phyloP scores from a whole-genome alignment of 2,888 invertebrate species.

The Thumatha senex region DNA sequence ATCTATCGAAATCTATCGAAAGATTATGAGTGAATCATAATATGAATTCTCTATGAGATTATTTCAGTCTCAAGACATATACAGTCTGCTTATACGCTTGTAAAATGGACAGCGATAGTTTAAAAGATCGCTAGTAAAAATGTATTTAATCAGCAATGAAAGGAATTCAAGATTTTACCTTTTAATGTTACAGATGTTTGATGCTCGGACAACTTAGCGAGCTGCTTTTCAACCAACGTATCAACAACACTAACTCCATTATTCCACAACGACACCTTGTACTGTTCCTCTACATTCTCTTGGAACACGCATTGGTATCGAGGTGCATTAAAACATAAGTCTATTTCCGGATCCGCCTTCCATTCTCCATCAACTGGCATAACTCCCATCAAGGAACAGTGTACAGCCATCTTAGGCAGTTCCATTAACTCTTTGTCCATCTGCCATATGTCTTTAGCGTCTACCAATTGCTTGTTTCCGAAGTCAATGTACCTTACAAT shows the following conservation, averaged over 20 bases:
- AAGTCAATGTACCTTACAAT: slow-evolving; percentile 90
- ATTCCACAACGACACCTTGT: slow-evolving; percentile 75
- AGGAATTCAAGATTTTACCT: slow-evolving; percentile 44
- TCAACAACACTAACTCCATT: slow-evolving; percentile 76
- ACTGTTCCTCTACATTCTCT: slow-evolving; percentile 68
- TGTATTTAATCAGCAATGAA: background rate
- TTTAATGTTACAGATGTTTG: slow-evolving; percentile 70
- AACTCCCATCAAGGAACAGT: slow-evolving; percentile 86
- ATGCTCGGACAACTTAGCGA: slow-evolving; percentile 68
- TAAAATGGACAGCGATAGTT: no score
- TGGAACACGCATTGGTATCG: slow-evolving; percentile 84
- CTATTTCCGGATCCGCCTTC: slow-evolving; percentile 80
- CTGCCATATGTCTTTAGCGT: slow-evolving; percentile 86
- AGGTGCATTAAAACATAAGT: slow-evolving; percentile 85
- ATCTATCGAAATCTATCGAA: no score
- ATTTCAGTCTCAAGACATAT: no score
- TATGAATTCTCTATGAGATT: no score
- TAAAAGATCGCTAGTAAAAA: no score
- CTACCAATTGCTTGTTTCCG: slow-evolving; percentile 87
- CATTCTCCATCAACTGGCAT: slow-evolving; percentile 83
- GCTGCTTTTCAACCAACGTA: slow-evolving; percentile 71
- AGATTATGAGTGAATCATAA: no score
- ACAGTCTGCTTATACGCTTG: no score
- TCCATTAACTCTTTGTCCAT: slow-evolving; percentile 86
- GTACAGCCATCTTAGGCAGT: slow-evolving; percentile 87